Evolutionary conservation across 2,888 invertebrate genomes (phyloP).

Genomic region (Atrina japonica): DNA sequence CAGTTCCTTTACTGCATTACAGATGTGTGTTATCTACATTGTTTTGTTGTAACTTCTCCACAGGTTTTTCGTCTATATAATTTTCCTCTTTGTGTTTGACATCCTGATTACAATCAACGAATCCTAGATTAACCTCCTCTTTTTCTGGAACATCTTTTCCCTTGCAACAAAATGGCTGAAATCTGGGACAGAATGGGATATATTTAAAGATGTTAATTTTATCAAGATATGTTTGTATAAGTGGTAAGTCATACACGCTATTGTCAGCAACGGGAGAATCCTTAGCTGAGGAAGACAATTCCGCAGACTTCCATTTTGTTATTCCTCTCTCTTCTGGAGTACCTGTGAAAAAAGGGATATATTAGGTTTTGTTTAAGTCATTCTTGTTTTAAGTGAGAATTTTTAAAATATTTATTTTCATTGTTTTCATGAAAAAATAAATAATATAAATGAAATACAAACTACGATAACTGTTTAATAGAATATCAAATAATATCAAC

Average conservation of each 20-base stretch:
- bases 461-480: no score
- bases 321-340: conserved; percentile 88
- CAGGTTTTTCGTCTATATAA: no score
- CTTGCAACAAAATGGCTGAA: conserved; percentile 2
- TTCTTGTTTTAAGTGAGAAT: not conserved
- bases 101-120: no score
- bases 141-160: not conserved
- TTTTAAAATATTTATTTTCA: no score
- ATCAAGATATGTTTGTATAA: conserved; percentile 63
- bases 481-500: no score
- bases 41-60: no score
- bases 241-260: conserved; percentile 77
- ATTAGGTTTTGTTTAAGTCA: not conserved
- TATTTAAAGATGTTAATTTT: conserved; percentile 51
- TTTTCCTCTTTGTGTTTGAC: no score
- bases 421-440: no score
- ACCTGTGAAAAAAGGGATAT: conserved; percentile 82
- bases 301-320: conserved; percentile 86
- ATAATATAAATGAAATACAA: no score
- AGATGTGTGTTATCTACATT: no score
- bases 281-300: conserved; percentile 10
- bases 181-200: conserved; percentile 63
- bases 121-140: no score
- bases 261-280: conserved; percentile 46
- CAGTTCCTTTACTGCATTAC: no score